Conservation (phyloP, 2,888 invertebrate species). For the Andrena minutula region DNA sequence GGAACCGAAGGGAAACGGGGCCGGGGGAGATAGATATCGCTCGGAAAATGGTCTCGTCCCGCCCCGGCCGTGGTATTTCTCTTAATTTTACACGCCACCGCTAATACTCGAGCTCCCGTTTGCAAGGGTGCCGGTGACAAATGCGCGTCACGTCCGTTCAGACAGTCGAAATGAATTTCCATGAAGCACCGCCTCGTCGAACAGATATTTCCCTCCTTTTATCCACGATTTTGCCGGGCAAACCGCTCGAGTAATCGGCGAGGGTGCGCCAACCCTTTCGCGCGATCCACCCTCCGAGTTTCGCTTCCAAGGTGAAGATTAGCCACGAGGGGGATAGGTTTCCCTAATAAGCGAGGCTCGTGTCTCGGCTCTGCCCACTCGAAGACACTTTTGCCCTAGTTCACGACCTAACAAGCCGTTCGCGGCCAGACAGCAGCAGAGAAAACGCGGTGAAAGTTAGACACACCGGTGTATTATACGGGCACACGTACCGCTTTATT, state of each 20-base stretch:
- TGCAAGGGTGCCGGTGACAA: not conserved
- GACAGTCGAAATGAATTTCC: constrained; percentile 19
- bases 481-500: constrained; percentile 57
- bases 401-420: constrained; percentile 34
- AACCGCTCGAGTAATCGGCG: constrained; percentile 25
- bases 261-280: not conserved
- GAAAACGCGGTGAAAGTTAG: constrained; percentile 32
- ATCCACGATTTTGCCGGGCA: constrained; percentile 22
- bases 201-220: not conserved
- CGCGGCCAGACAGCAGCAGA: constrained; percentile 5
- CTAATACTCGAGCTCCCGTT: not conserved
- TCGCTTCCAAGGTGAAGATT: not conserved
- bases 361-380: constrained; percentile 58
- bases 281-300: not conserved
- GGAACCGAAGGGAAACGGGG: not conserved
- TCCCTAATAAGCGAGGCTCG: constrained; percentile 55
- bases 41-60: not conserved
- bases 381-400: constrained; percentile 47
- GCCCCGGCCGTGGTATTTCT: not conserved
- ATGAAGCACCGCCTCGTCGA: not conserved
- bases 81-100: constrained; percentile 10
- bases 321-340: not conserved
- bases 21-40: constrained; percentile 4
- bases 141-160: constrained; percentile 16
- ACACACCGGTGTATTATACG: constrained; percentile 26